phyloP scores from a whole-genome alignment of 2,888 invertebrate species.

The Margaritifera margaritifera region DNA sequence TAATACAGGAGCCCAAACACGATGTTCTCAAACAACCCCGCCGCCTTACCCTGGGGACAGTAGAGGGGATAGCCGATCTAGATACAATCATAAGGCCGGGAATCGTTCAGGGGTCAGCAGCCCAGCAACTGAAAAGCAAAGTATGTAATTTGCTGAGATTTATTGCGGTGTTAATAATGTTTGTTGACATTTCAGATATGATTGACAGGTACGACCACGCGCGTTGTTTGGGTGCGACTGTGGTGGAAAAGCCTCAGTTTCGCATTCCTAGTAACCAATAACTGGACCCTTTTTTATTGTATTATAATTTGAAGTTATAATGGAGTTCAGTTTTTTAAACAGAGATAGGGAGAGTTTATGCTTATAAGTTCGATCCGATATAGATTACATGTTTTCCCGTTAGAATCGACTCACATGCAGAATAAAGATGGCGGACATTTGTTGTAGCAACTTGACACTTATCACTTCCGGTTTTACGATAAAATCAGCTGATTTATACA shows the following conservation, averaged over 20 bases:
- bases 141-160: slow-evolving; percentile 31
- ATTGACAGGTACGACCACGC: slow-evolving; percentile 27
- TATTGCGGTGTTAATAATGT: neutral
- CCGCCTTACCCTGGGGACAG: slow-evolving; percentile 60
- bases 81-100: slow-evolving; percentile 51
- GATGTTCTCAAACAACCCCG: slow-evolving; percentile 53
- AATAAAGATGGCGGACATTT: slow-evolving; percentile 54
- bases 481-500: neutral
- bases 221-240: slow-evolving; percentile 30
- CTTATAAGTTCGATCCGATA: no score
- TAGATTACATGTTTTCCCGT: no score
- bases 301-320: no score
- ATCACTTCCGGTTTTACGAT: slow-evolving; percentile 45
- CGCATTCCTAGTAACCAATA: neutral
- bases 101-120: slow-evolving; percentile 38
- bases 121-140: slow-evolving; percentile 58
- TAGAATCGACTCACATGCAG: slow-evolving; percentile 11
- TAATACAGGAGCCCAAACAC: slow-evolving; percentile 40
- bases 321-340: no score
- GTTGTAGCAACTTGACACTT: slow-evolving; percentile 60
- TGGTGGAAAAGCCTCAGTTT: slow-evolving; percentile 12
- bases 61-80: slow-evolving; percentile 62
- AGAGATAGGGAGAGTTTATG: no score
- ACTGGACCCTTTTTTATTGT: no score
- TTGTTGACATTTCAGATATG: slow-evolving; percentile 28